phyloP scores from a whole-genome alignment of 2,888 invertebrate genomes.

The Hirtodrosophila alboralis region DNA sequence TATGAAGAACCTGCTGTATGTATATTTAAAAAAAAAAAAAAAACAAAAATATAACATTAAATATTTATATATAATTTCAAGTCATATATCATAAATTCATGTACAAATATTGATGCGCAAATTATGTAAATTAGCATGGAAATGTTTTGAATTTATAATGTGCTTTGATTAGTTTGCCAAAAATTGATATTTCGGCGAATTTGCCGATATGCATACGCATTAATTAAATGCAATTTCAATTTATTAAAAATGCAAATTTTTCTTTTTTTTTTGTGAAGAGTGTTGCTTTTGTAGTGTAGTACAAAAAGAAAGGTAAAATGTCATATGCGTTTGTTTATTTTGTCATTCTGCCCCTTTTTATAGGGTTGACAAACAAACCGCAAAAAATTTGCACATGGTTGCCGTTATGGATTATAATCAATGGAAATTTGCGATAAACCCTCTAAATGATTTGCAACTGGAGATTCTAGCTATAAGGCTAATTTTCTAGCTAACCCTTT shows the following conservation, averaged over 20 bases:
- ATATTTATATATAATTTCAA: background rate
- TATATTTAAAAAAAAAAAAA: conserved; percentile 40
- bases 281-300: no score
- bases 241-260: conserved; percentile 70
- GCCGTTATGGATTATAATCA: conserved; percentile 43
- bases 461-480: conserved; percentile 29
- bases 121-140: conserved; percentile 62
- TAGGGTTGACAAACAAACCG: conserved; percentile 35
- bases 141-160: conserved; percentile 54
- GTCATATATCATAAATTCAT: conserved; percentile 23
- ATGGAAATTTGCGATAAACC: conserved; percentile 24
- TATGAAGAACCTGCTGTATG: conserved; percentile 84
- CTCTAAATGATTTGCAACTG: conserved; percentile 6
- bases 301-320: conserved; percentile 29
- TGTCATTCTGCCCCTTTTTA: conserved; percentile 21
- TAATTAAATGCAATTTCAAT: conserved; percentile 56
- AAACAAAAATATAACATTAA: background rate
- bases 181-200: conserved; percentile 14
- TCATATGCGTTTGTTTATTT: conserved; percentile 29
- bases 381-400: conserved; percentile 48
- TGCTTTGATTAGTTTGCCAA: conserved; percentile 51
- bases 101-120: conserved; percentile 69
- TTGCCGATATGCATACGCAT: conserved; percentile 36
- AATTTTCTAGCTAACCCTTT: conserved; percentile 41
- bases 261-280: background rate